A percentile compares a stretch with the other conserved stretches of the same genome.
Evolutionary conservation across 2,888 invertebrate species (phyloP).

Genomic region (Notodonta dromedarius): DNA sequence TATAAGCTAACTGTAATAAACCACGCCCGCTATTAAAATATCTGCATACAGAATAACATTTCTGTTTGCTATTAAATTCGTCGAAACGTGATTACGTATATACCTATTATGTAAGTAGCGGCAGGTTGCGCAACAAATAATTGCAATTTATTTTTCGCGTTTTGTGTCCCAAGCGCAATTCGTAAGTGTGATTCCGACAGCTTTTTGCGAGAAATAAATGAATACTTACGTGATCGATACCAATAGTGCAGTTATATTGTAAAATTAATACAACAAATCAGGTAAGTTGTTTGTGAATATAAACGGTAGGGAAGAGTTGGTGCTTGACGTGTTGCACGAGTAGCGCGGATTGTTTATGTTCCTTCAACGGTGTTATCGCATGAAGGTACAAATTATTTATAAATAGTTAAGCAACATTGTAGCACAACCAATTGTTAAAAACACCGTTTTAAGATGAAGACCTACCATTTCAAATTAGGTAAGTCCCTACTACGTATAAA

Average conservation of each 20-base stretch:
- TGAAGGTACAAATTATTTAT: neutral
- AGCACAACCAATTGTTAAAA: neutral
- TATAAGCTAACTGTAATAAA: neutral
- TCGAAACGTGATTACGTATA: neutral
- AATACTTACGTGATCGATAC: neutral
- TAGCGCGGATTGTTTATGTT: neutral
- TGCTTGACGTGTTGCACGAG: neutral
- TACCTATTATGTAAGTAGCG: neutral
- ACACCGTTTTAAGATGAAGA: neutral
- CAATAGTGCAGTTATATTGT: neutral
- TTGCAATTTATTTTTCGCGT: neutral
- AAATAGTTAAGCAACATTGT: neutral
- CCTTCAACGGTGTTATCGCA: neutral
- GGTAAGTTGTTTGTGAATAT: neutral
- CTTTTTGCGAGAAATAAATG: neutral
- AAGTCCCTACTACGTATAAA: too few relatives aligned
- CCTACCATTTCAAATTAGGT: too few relatives aligned
- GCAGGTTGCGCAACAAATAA: slow-evolving; percentile 2
- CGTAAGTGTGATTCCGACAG: neutral
- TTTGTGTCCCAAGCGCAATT: neutral
- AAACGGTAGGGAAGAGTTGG: neutral
- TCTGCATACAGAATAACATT: neutral
- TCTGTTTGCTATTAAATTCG: neutral
- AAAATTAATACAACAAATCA: neutral
- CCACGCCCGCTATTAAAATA: neutral